Conservation (phyloP, 2,113 vertebrate genomes). For the Megaptera novaeangliae region DNA sequence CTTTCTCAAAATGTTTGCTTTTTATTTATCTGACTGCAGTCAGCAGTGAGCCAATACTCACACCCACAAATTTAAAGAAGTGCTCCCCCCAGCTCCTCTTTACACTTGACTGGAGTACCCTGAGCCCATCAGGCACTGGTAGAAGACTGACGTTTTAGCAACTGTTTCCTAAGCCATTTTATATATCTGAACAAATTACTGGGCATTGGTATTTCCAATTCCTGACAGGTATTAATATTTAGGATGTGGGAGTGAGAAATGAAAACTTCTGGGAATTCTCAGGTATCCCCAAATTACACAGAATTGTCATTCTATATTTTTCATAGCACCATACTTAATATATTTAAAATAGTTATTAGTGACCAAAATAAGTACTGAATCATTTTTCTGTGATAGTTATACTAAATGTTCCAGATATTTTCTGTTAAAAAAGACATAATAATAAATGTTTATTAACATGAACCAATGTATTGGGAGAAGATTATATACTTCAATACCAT, state of each 20-base stretch:
- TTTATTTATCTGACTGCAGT: background rate
- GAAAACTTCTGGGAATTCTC: background rate
- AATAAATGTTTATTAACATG: background rate
- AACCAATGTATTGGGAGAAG: background rate
- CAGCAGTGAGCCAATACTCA: background rate
- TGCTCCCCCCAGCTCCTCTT: background rate
- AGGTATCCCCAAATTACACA: background rate
- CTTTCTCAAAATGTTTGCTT: background rate
- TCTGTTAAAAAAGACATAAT: background rate
- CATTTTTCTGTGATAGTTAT: background rate
- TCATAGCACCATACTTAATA: background rate
- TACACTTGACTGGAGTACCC: background rate
- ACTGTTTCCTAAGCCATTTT: background rate
- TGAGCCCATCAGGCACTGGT: background rate
- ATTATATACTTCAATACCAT: background rate
- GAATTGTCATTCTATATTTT: background rate
- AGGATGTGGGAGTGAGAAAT: background rate
- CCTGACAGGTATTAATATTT: background rate
- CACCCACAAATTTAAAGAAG: background rate
- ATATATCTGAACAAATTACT: background rate
- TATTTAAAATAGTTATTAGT: background rate
- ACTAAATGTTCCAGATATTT: background rate
- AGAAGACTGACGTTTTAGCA: background rate
- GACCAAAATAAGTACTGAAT: background rate
- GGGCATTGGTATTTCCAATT: background rate